Percentiles rank a stretch among this genome's conserved stretches.
Conservation (phyloP, 2,888 invertebrate species). For the Melangyna quadrimaculata region DNA sequence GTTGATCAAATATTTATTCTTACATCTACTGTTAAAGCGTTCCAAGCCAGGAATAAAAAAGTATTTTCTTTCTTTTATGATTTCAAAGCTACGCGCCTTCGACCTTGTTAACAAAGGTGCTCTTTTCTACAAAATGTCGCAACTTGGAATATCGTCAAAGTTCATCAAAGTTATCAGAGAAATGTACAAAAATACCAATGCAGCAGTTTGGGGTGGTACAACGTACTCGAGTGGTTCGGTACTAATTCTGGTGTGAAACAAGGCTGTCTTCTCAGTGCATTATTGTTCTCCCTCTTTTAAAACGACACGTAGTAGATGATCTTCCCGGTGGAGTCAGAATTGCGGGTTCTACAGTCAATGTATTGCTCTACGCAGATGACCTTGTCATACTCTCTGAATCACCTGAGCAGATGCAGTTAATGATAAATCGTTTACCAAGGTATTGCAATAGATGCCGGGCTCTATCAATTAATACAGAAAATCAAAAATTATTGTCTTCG, state of each 20-base stretch:
- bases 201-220: neutral
- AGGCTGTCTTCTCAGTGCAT: too few species aligned
- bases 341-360: too few species aligned
- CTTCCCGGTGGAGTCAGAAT: too few species aligned
- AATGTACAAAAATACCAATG: neutral
- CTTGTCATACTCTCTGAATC: too few species aligned
- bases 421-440: neutral
- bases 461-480: neutral
- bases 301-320: too few species aligned
- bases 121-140: too few species aligned
- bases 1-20: too few species aligned
- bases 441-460: conserved; percentile 5
- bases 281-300: too few species aligned
- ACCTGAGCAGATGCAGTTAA: too few species aligned
- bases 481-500: neutral
- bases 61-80: neutral
- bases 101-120: neutral
- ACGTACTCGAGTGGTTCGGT: neutral
- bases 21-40: neutral
- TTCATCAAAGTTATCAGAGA: neutral
- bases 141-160: neutral
- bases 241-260: too few species aligned
- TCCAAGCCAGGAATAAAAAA: neutral
- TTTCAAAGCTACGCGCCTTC: neutral
- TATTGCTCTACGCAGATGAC: too few species aligned